These are phyloP conservation scores for Dynastes maya DNA, from an alignment of 2,888 invertebrate genomes.

Conservation along the genomic window DNA sequence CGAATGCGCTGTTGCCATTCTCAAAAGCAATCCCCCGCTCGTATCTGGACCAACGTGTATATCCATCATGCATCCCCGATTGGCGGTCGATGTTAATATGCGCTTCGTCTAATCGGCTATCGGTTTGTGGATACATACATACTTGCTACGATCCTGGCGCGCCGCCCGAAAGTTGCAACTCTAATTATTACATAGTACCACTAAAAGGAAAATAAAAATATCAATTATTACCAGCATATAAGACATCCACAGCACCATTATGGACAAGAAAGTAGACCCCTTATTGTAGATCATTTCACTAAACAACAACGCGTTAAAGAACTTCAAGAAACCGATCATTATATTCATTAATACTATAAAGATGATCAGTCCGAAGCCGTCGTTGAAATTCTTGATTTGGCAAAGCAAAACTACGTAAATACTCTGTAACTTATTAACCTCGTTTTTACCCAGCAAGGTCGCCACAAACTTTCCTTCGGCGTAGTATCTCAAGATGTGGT, in stretches of 20 bases:
- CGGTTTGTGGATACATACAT: too few relatives aligned
- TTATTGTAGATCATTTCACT: background rate
- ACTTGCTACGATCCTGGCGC: too few relatives aligned
- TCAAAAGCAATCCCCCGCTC: too few relatives aligned
- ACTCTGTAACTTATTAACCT: background rate
- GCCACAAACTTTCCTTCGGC: background rate
- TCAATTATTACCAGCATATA: background rate
- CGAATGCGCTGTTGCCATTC: too few relatives aligned
- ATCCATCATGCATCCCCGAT: too few relatives aligned
- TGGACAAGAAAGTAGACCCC: background rate
- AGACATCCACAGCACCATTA: background rate
- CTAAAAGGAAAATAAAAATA: background rate
- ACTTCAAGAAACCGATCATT: background rate
- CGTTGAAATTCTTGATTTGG: constrained; percentile 16
- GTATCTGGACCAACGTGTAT: too few relatives aligned
- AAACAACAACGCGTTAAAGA: background rate
- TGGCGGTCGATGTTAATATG: too few relatives aligned
- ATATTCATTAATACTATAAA: background rate
- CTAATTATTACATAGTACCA: background rate
- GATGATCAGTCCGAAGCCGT: background rate
- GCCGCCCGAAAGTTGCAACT: too few relatives aligned
- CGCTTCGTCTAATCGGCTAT: too few relatives aligned
- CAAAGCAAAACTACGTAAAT: background rate
- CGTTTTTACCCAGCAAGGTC: background rate
- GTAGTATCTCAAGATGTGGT: background rate